These are phyloP conservation scores for Bradypodion pumilum DNA, from an alignment of 2,797 vertebrate species.

Conservation along the genomic window DNA sequence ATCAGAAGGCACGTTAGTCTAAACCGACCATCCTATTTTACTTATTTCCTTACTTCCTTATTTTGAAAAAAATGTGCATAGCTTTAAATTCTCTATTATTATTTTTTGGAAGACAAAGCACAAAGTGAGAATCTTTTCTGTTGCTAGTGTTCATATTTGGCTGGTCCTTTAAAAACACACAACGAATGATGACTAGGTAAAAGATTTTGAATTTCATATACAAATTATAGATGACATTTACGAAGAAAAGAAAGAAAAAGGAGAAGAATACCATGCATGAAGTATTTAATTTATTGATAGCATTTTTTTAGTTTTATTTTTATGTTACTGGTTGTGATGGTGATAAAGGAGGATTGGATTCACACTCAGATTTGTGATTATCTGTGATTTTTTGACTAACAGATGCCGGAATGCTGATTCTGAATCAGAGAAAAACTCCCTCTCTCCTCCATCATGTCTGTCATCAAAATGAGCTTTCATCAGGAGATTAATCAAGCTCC, in stretches of 20 bases:
- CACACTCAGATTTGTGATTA: not conserved
- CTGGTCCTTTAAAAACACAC: not conserved
- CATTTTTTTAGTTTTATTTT: not conserved
- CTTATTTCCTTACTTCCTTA: not conserved
- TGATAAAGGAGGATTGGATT: not conserved
- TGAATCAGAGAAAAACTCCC: not conserved
- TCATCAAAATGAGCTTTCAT: conserved; percentile 3
- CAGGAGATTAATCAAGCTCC: not conserved
- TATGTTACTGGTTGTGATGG: not conserved
- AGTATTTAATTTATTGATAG: not conserved
- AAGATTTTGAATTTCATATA: not conserved
- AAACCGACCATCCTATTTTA: not conserved
- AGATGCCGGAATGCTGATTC: not conserved
- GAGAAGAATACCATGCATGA: not conserved
- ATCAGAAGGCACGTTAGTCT: not conserved
- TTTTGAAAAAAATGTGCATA: not conserved
- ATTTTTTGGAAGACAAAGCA: not conserved
- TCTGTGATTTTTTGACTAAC: not conserved
- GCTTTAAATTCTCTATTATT: not conserved
- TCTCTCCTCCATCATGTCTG: not conserved
- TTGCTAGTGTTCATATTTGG: not conserved
- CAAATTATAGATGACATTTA: not conserved
- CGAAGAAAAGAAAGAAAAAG: not conserved
- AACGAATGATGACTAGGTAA: not conserved
- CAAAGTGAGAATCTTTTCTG: too few relatives aligned